Evolutionary conservation across 2,888 invertebrate species (phyloP).

Genomic region (Mayetiola destructor): DNA sequence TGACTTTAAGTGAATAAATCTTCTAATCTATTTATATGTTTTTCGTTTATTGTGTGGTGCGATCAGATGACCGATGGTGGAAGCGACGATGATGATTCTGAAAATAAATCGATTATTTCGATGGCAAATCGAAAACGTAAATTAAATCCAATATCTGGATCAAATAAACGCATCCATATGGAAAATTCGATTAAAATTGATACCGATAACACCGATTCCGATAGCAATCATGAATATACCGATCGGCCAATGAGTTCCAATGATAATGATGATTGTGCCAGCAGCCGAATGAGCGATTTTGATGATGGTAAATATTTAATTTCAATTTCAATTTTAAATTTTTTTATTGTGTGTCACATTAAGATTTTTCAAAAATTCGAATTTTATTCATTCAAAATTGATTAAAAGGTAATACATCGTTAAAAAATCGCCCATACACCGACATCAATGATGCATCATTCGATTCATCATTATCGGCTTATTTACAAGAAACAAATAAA

Average conservation of each 20-base stretch:
- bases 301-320: not conserved
- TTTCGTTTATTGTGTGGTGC: not conserved
- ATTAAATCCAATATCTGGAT: not conserved
- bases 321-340: not conserved
- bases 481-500: constrained; percentile 3
- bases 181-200: not conserved
- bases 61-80: constrained; percentile 3
- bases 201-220: not conserved
- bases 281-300: constrained; percentile 8
- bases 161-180: constrained; percentile 4
- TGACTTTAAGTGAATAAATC: not conserved
- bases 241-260: not conserved
- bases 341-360: not conserved
- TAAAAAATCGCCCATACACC: constrained; percentile 2
- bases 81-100: constrained; percentile 1
- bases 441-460: constrained; percentile 10
- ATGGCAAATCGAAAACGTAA: constrained; percentile 8
- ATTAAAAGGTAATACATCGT: not conserved
- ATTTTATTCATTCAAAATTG: not conserved
- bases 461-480: constrained; percentile 13
- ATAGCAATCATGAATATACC: not conserved
- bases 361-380: not conserved
- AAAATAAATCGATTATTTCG: not conserved
- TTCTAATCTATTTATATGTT: not conserved
- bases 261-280: not conserved